Conservation (phyloP, 1,140 invertebrate genomes). For the Diorhabda carinulata region DNA sequence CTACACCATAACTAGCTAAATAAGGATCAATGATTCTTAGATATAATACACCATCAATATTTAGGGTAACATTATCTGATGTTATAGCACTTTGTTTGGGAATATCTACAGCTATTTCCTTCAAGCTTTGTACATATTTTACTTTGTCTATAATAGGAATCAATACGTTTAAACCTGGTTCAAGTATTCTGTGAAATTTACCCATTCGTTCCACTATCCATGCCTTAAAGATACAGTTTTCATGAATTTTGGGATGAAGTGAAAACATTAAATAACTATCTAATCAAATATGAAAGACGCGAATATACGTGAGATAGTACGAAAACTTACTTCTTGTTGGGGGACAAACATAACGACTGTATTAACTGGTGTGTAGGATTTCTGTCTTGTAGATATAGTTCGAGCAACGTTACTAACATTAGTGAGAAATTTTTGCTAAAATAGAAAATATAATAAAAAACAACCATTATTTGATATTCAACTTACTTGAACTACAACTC, state of each 20-base stretch:
- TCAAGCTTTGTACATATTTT: conserved; percentile 97
- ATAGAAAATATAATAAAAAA: neutral
- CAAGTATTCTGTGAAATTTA: conserved; percentile 86
- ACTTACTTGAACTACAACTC: neutral
- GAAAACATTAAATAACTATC: too few species aligned
- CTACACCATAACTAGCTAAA: conserved; percentile 93
- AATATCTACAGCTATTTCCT: conserved; percentile 99
- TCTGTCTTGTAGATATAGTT: conserved; percentile 51
- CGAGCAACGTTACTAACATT: conserved; percentile 4
- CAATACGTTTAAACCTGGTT: conserved; percentile 92
- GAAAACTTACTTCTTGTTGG: conserved; percentile 82
- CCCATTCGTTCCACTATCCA: conserved; percentile 99
- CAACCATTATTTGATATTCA: neutral
- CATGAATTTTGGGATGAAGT: too few species aligned
- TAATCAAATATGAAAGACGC: too few species aligned
- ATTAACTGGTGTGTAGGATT: conserved; percentile 77
- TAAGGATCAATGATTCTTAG: conserved; percentile 92
- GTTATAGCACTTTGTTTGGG: conserved; percentile 98
- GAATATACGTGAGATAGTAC: too few species aligned
- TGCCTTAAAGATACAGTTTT: conserved; percentile 59
- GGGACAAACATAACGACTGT: conserved; percentile 97
- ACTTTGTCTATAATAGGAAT: conserved; percentile 90
- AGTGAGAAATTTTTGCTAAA: neutral
- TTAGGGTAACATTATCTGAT: conserved; percentile 93
- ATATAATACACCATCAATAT: conserved; percentile 97